These are phyloP conservation scores for Stomatorhinus ivindoensis DNA, from an alignment of 2,113 vertebrate species.

Conservation along the genomic window DNA sequence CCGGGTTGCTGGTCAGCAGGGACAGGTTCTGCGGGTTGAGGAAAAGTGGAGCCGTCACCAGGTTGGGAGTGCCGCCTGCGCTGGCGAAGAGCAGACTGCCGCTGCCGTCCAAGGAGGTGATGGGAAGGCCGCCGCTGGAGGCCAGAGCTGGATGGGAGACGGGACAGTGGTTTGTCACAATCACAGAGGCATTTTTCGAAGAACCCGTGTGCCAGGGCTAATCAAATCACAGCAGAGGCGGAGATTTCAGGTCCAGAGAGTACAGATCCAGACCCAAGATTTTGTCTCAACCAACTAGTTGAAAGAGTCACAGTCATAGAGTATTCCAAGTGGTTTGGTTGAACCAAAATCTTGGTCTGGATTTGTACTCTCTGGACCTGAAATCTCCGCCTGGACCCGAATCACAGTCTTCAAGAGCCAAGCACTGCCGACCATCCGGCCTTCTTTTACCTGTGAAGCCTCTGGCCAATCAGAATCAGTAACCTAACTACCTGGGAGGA, in stretches of 20 bases:
- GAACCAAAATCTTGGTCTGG: too few relatives aligned
- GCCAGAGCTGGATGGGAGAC: conserved; percentile 73
- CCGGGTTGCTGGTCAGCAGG: conserved; percentile 95
- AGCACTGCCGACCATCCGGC: too few relatives aligned
- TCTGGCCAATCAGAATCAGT: too few relatives aligned
- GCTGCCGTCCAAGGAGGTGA: conserved; percentile 88
- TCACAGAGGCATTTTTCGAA: neutral
- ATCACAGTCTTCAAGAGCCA: too few relatives aligned
- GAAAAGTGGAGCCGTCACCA: conserved; percentile 93
- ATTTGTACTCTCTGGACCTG: too few relatives aligned
- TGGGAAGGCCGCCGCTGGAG: conserved; percentile 86
- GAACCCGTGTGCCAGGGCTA: neutral
- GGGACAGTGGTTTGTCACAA: neutral
- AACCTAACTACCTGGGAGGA: too few relatives aligned
- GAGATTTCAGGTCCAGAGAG: neutral
- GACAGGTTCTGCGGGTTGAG: conserved; percentile 97
- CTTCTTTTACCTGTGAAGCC: too few relatives aligned
- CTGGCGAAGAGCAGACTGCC: conserved; percentile 91
- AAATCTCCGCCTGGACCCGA: too few relatives aligned
- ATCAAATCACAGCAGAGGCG: neutral
- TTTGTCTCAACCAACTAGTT: too few relatives aligned
- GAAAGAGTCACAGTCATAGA: too few relatives aligned
- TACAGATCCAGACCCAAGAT: too few relatives aligned
- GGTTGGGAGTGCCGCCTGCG: conserved; percentile 79
- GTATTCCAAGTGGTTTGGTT: too few relatives aligned